Evolutionary conservation across 2,113 vertebrate genomes (phyloP).

Genomic region (Ursus arctos): DNA sequence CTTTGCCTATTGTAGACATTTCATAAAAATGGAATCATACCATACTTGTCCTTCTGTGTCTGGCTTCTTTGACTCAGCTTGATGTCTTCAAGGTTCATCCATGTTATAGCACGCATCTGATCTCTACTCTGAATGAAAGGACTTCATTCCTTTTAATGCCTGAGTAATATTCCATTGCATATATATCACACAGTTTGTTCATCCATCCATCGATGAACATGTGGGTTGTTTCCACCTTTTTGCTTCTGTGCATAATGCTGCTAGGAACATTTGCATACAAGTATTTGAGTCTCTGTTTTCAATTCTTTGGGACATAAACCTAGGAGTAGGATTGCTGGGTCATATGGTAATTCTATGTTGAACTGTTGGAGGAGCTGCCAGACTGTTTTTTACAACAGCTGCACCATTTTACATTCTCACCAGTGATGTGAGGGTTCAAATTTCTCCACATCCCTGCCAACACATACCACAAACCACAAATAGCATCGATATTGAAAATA

Average conservation of each 20-base stretch:
- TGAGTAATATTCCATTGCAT: constrained; percentile 35
- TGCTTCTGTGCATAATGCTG: neutral
- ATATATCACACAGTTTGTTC: neutral
- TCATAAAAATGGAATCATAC: neutral
- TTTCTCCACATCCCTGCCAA: constrained; percentile 1
- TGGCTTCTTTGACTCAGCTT: constrained; percentile 38
- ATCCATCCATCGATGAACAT: neutral
- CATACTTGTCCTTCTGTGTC: neutral
- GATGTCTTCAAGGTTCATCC: neutral
- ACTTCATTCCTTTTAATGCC: constrained; percentile 12
- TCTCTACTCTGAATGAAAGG: neutral
- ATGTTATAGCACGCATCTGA: neutral
- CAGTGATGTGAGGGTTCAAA: neutral
- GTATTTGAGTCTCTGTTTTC: neutral
- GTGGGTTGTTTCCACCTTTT: constrained; percentile 18
- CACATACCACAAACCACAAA: constrained; percentile 18
- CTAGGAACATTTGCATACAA: constrained; percentile 9
- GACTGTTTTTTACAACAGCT: neutral
- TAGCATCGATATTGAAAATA: constrained; percentile 48
- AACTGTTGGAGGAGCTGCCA: constrained; percentile 42
- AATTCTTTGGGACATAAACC: neutral
- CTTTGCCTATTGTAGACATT: neutral
- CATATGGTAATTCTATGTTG: constrained; percentile 34
- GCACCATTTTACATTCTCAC: constrained; percentile 8
- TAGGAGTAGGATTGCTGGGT: neutral